Conservation (phyloP, 2,888 invertebrate genomes). For the Tethea ocularis region DNA sequence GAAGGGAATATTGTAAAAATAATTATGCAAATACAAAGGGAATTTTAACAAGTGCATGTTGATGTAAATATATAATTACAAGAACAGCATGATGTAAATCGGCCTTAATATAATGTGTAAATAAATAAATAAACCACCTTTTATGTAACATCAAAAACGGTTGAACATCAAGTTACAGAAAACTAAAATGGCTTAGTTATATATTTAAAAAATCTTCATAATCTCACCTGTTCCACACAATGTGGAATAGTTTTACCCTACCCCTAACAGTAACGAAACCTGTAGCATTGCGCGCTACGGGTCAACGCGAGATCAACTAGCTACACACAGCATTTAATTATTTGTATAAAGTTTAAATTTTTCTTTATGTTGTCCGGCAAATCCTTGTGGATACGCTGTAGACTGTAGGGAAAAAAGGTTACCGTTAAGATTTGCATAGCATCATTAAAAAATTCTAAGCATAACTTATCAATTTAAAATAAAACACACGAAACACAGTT, state of each 20-base stretch:
- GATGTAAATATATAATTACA: no score
- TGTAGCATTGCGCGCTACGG: constrained; percentile 84
- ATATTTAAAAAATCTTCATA: constrained; percentile 78
- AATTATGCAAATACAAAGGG: neutral
- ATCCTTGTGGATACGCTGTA: constrained; percentile 79
- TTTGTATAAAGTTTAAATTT: constrained; percentile 72
- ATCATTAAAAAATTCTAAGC: constrained; percentile 75
- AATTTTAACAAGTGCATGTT: neutral
- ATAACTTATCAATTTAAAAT: constrained; percentile 36
- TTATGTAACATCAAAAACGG: constrained; percentile 36
- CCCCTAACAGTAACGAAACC: constrained; percentile 81
- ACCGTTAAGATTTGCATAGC: constrained; percentile 76
- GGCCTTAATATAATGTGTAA: constrained; percentile 27
- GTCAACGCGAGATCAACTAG: constrained; percentile 81
- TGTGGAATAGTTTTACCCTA: constrained; percentile 79
- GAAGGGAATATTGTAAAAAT: neutral
- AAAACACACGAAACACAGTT: constrained; percentile 10
- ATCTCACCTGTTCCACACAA: constrained; percentile 81
- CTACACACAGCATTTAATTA: constrained; percentile 78
- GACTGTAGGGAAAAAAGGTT: constrained; percentile 84
- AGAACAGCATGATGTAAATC: constrained; percentile 31
- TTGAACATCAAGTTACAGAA: constrained; percentile 47
- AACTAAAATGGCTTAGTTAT: constrained; percentile 72
- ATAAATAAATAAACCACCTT: constrained; percentile 43
- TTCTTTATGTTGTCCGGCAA: constrained; percentile 78